Percentiles rank a stretch among this genome's conserved stretches.
Evolutionary conservation across 2,113 vertebrate genomes (phyloP).

Genomic region (Oenanthe oenanthe): DNA sequence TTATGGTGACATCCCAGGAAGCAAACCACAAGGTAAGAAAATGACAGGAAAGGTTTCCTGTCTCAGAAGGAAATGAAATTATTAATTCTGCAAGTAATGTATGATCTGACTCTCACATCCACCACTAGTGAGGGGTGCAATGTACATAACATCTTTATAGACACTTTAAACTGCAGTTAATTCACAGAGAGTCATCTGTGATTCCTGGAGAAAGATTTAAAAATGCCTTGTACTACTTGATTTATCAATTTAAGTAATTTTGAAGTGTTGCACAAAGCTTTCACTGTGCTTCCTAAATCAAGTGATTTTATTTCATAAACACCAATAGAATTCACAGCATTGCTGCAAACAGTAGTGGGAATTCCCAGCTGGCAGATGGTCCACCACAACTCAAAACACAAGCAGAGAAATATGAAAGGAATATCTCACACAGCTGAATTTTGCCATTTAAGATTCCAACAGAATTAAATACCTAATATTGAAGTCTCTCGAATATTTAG

Average conservation of each 20-base stretch:
- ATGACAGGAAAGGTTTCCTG: background rate
- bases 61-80: background rate
- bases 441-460: background rate
- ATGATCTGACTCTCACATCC: background rate
- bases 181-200: background rate
- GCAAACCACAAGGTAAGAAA: background rate
- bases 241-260: constrained; percentile 11
- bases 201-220: background rate
- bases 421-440: background rate
- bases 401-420: background rate
- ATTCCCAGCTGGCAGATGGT: background rate
- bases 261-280: background rate
- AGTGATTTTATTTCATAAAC: background rate
- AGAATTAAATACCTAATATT: background rate
- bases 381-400: background rate
- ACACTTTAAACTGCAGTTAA: background rate
- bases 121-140: background rate
- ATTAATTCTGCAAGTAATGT: background rate
- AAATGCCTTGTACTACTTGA: background rate
- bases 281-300: background rate
- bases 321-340: background rate
- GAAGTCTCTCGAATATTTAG: background rate
- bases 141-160: background rate
- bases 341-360: background rate
- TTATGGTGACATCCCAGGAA: background rate